These are phyloP conservation scores for Frieseomelitta varia DNA, from an alignment of 1,140 invertebrate species.

Conservation along the genomic window DNA sequence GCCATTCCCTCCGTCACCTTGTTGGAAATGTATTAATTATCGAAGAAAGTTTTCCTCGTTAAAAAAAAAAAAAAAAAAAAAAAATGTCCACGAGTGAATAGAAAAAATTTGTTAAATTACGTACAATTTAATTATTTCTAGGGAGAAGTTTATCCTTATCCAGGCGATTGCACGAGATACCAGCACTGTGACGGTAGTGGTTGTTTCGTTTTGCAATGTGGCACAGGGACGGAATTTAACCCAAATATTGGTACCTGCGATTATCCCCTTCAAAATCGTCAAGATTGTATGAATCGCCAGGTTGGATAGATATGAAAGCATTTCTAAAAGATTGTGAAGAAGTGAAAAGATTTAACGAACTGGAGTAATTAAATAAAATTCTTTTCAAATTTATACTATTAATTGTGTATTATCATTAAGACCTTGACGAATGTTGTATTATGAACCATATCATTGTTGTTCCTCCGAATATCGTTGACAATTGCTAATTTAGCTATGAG, in stretches of 20 bases:
- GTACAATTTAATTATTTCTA: slow-evolving; percentile 39
- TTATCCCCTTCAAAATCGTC: slow-evolving; percentile 66
- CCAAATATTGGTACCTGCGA: slow-evolving; percentile 74
- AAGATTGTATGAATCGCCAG: slow-evolving; percentile 46
- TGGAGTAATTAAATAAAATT: slow-evolving; percentile 28
- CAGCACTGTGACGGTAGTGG: slow-evolving; percentile 78
- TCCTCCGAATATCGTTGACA: background rate
- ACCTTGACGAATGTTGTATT: too few species aligned
- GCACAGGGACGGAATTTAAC: slow-evolving; percentile 79
- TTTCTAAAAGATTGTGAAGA: background rate
- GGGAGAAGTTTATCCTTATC: slow-evolving; percentile 65
- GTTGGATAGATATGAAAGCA: too few species aligned
- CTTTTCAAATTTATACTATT: background rate
- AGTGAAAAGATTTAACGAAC: background rate
- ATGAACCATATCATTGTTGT: too few species aligned
- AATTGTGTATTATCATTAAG: background rate
- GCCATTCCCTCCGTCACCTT: too few species aligned
- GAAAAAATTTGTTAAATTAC: background rate
- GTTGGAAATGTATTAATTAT: slow-evolving; percentile 22
- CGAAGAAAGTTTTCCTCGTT: background rate
- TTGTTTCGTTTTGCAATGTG: slow-evolving; percentile 75
- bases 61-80: background rate
- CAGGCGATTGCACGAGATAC: slow-evolving; percentile 78
- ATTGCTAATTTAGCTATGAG: slow-evolving; percentile 21
- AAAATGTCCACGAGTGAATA: background rate